Evolutionary conservation across 2,888 invertebrate species (phyloP).

Genomic region (Agrilus cyanescens): DNA sequence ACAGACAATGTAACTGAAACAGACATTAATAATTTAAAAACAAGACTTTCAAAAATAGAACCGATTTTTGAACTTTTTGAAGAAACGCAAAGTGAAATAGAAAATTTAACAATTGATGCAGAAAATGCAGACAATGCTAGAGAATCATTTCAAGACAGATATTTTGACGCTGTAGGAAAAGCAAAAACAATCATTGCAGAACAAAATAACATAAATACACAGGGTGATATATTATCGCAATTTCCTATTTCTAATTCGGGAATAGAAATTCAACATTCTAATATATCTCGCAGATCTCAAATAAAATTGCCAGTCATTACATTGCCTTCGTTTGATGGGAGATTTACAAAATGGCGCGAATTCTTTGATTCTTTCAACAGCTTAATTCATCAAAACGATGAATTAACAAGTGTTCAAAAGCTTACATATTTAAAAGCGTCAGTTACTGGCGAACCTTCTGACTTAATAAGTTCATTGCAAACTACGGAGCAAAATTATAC

Average conservation of each 20-base stretch:
- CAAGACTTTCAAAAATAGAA: no score
- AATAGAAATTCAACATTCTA: background rate
- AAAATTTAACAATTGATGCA: no score
- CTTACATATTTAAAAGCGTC: conserved; percentile 7
- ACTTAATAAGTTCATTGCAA: conserved; percentile 4
- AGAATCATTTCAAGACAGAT: no score
- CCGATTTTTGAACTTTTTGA: no score
- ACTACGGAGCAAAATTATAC: conserved; percentile 7
- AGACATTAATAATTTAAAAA: no score
- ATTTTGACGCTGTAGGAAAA: no score
- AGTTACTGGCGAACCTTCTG: conserved; percentile 7
- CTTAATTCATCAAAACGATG: conserved; percentile 11
- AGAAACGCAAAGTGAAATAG: no score
- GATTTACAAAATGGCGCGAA: conserved; percentile 9
- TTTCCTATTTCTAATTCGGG: background rate
- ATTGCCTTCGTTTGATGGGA: conserved; percentile 13
- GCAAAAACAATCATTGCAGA: no score
- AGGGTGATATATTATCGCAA: no score
- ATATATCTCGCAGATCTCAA: background rate
- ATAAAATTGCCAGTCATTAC: conserved; percentile 7
- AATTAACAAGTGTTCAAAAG: conserved; percentile 12
- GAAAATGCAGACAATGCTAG: no score
- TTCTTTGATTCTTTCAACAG: conserved; percentile 13
- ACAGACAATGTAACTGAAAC: no score
- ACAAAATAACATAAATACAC: no score